These are phyloP conservation scores for Cassiopea andromeda DNA, from an alignment of 30 jellyfish, hydroid and myxozoan genomes.

Conservation along the genomic window DNA sequence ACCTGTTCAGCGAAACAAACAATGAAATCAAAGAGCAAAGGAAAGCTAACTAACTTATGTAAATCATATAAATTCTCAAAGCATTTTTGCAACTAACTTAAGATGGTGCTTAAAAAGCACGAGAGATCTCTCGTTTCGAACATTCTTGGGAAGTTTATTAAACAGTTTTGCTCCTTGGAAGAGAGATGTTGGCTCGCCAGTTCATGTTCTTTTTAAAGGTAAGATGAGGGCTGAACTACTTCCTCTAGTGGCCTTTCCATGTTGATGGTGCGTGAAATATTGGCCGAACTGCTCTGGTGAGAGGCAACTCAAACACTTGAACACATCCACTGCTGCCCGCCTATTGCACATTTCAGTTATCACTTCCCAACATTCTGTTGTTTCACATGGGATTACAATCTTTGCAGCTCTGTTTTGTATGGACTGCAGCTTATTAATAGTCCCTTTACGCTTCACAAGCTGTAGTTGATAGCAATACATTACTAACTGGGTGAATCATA, in stretches of 20 bases:
- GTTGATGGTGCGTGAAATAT: too few relatives aligned
- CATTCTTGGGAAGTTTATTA: not conserved
- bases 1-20: conserved; percentile 3
- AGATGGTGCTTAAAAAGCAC: not conserved
- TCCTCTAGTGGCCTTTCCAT: not conserved
- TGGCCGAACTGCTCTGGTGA: too few relatives aligned
- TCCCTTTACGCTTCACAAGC: conserved; percentile 54
- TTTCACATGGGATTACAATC: conserved; percentile 44
- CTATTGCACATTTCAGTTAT: too few relatives aligned
- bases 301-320: too few relatives aligned
- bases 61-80: not conserved
- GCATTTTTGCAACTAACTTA: not conserved
- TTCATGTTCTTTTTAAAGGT: not conserved
- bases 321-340: too few relatives aligned
- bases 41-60: not conserved
- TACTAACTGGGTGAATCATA: conserved; percentile 28
- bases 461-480: conserved; percentile 63
- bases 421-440: conserved; percentile 54
- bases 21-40: not conserved
- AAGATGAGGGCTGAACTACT: not conserved
- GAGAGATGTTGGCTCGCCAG: not conserved
- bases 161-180: not conserved
- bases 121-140: not conserved
- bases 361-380: not conserved
- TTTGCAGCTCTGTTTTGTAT: conserved; percentile 57